These are phyloP conservation scores for Salvelinus namaycush DNA, from an alignment of 2,113 vertebrate species.

Conservation along the genomic window DNA sequence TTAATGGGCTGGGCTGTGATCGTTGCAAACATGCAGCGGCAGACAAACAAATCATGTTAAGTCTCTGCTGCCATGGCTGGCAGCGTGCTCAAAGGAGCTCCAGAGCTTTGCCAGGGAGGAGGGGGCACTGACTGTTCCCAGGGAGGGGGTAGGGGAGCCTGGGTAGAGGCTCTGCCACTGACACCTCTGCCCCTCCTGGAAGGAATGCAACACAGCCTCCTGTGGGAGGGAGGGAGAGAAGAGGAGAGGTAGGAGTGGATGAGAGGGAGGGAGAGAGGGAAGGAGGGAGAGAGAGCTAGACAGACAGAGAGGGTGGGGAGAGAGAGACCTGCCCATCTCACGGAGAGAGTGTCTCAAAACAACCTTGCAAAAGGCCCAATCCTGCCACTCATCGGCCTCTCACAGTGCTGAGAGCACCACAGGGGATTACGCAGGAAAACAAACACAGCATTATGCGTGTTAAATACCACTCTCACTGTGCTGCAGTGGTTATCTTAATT, in stretches of 20 bases:
- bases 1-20: constrained; percentile 47
- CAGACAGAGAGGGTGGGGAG: neutral
- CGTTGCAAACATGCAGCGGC: constrained; percentile 61
- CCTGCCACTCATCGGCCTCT: constrained; percentile 55
- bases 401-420: constrained; percentile 43
- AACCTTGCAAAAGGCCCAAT: constrained; percentile 35
- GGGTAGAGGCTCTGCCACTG: constrained; percentile 48
- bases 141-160: constrained; percentile 59
- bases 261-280: neutral
- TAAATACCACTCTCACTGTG: constrained; percentile 49
- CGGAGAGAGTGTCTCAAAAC: constrained; percentile 54
- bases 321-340: constrained; percentile 47
- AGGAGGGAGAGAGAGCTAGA: constrained; percentile 34
- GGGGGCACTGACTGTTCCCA: constrained; percentile 69
- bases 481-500: constrained; percentile 51
- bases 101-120: constrained; percentile 62
- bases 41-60: constrained; percentile 70
- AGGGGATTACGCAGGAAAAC: constrained; percentile 61
- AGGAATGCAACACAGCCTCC: constrained; percentile 68
- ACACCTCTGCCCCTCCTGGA: constrained; percentile 76
- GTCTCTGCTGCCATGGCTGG: constrained; percentile 66
- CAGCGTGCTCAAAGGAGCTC: constrained; percentile 59
- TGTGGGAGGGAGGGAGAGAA: constrained; percentile 52
- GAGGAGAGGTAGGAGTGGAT: constrained; percentile 7
- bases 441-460: constrained; percentile 65